These are phyloP conservation scores for Aplochiton taeniatus DNA, from an alignment of 2,797 vertebrate genomes.

Conservation along the genomic window DNA sequence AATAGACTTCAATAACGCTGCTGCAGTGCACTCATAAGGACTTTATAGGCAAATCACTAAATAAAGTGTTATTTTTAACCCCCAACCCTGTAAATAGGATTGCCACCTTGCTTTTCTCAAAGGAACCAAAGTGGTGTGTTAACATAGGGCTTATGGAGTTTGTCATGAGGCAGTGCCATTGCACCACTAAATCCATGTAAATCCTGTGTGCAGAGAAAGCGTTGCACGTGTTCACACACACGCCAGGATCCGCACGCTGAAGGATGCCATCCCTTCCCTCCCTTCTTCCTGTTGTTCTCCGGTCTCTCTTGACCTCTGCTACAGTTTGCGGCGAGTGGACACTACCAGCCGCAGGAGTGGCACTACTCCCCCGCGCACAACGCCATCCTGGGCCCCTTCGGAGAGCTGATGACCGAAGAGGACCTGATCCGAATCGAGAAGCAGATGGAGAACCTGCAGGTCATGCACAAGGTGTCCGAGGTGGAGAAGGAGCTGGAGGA, in stretches of 20 bases:
- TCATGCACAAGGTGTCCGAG: constrained; percentile 88
- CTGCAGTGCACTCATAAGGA: not conserved
- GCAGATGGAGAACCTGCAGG: constrained; percentile 94
- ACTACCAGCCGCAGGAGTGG: constrained; percentile 84
- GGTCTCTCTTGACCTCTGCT: constrained; percentile 77
- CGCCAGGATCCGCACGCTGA: constrained; percentile 71
- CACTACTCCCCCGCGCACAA: constrained; percentile 82
- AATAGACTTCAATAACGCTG: too few relatives aligned
- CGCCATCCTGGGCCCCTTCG: constrained; percentile 87
- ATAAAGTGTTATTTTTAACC: constrained; percentile 1
- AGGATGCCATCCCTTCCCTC: constrained; percentile 74
- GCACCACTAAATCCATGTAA: constrained; percentile 93
- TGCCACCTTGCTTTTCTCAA: constrained; percentile 20
- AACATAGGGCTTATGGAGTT: constrained; percentile 34
- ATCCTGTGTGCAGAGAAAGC: constrained; percentile 73
- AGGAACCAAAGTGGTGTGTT: constrained; percentile 42
- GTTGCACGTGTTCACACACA: constrained; percentile 63
- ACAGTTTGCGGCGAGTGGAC: constrained; percentile 86
- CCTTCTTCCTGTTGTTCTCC: constrained; percentile 69
- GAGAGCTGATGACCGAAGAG: constrained; percentile 90
- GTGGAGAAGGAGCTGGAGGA: constrained; percentile 84
- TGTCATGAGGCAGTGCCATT: constrained; percentile 78
- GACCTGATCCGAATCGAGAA: constrained; percentile 89
- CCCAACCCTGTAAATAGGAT: constrained; percentile 2
- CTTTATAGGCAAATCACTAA: constrained; percentile 2